Evolutionary conservation across 2,888 invertebrate species (phyloP).

Genomic region (Halictus ligatus): DNA sequence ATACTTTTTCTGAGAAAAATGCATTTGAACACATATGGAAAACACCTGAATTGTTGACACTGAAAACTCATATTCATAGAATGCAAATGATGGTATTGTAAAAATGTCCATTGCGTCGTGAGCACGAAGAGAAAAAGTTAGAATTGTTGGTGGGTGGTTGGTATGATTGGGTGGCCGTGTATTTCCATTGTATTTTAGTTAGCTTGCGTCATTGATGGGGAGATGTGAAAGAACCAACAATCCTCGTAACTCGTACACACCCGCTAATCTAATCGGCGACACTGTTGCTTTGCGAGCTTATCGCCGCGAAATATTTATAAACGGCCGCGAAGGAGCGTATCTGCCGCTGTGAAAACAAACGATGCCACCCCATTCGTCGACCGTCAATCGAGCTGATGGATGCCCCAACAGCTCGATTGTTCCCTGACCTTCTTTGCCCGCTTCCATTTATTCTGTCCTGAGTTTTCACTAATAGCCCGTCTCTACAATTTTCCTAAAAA

Average conservation of each 20-base stretch:
- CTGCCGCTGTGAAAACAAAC: slow-evolving; percentile 35
- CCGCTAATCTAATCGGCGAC: slow-evolving; percentile 44
- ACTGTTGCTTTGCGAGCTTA: slow-evolving; percentile 19
- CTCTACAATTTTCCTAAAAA: no score
- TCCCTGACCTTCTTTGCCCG: slow-evolving; percentile 22
- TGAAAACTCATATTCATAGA: no score
- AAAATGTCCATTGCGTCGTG: neutral
- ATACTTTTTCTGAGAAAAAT: no score
- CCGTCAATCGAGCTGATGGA: slow-evolving; percentile 34
- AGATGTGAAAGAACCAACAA: slow-evolving; percentile 2
- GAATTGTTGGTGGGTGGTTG: neutral
- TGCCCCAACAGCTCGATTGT: slow-evolving; percentile 33
- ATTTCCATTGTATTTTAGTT: slow-evolving; percentile 7
- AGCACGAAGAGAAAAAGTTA: neutral
- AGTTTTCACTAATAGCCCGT: no score
- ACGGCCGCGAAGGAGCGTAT: slow-evolving; percentile 16
- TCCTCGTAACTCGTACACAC: slow-evolving; percentile 23
- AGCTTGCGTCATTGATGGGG: neutral
- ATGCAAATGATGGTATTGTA: neutral
- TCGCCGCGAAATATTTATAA: slow-evolving; percentile 42
- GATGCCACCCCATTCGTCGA: slow-evolving; percentile 39
- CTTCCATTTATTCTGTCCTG: neutral
- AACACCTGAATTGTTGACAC: no score
- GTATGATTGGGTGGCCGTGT: neutral
- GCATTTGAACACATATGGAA: no score